A percentile compares a stretch with the other conserved stretches of the same genome.
Evolutionary conservation across 2,797 vertebrate genomes (phyloP).

Genomic region (Anomalospiza imberbis): DNA sequence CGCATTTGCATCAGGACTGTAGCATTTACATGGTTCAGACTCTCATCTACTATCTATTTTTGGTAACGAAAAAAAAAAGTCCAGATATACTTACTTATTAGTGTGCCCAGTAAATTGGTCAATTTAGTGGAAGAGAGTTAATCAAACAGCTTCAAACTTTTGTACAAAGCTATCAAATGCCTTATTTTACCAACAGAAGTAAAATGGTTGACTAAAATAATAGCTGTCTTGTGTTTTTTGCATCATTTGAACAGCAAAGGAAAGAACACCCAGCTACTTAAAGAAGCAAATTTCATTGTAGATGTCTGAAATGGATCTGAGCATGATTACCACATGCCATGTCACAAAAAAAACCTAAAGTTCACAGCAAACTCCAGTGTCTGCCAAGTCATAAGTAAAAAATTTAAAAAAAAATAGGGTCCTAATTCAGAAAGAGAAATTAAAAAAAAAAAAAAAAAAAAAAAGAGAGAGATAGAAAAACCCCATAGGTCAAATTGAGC

Average conservation of each 20-base stretch:
- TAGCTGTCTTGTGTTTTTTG: not conserved
- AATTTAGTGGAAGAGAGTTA: not conserved
- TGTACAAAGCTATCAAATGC: not conserved
- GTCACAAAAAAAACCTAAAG: not conserved
- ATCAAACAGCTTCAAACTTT: not conserved
- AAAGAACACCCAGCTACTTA: not conserved
- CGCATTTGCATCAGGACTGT: not conserved
- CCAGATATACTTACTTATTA: not conserved
- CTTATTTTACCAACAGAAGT: not conserved
- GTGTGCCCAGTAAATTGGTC: not conserved
- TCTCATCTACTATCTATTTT: not conserved
- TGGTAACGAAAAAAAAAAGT: not conserved
- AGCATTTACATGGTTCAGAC: not conserved
- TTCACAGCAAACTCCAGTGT: not conserved
- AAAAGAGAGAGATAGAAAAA: not conserved
- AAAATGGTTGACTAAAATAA: not conserved
- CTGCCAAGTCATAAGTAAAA: not conserved
- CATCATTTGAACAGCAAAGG: not conserved
- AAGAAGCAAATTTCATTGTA: not conserved
- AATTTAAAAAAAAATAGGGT: not conserved
- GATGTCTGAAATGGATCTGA: not conserved
- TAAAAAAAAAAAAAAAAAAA: rapidly evolving
- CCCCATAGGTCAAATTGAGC: not conserved
- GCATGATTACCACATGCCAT: not conserved
- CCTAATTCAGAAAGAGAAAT: not conserved